Conservation (phyloP, 2,113 vertebrate genomes). For the Lagopus muta region DNA sequence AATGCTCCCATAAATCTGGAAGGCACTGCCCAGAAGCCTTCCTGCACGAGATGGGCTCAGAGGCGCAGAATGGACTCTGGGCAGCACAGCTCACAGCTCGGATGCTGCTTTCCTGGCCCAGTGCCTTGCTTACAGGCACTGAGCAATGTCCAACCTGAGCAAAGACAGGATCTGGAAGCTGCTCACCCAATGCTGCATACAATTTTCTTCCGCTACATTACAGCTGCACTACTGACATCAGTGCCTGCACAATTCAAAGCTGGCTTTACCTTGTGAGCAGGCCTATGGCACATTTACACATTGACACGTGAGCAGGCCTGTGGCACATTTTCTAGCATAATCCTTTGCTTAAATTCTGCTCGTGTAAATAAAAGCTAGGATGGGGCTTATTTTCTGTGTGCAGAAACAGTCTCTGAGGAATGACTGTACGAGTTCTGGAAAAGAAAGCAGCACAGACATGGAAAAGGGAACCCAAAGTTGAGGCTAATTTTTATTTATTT, state of each 20-base stretch:
- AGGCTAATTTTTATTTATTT: background rate
- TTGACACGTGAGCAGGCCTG: background rate
- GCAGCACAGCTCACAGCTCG: too few relatives aligned
- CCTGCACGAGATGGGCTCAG: background rate
- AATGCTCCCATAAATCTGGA: background rate
- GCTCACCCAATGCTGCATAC: background rate
- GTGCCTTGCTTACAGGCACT: background rate
- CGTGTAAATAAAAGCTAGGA: background rate
- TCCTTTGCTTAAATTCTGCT: background rate
- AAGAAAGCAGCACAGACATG: background rate
- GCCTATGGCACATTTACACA: background rate
- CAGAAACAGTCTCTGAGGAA: background rate
- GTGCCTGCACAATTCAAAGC: background rate
- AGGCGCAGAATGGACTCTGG: background rate
- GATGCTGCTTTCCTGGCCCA: background rate
- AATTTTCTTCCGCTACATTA: background rate
- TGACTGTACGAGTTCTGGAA: background rate
- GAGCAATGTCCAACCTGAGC: background rate
- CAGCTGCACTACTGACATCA: background rate
- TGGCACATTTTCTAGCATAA: rapidly evolving
- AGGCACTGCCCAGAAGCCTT: background rate
- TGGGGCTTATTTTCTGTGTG: background rate
- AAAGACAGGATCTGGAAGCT: background rate
- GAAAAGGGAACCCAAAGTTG: background rate
- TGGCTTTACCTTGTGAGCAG: background rate